These are phyloP conservation scores for Drosophila atripex DNA, from an alignment of 2,888 invertebrate genomes.

Conservation along the genomic window DNA sequence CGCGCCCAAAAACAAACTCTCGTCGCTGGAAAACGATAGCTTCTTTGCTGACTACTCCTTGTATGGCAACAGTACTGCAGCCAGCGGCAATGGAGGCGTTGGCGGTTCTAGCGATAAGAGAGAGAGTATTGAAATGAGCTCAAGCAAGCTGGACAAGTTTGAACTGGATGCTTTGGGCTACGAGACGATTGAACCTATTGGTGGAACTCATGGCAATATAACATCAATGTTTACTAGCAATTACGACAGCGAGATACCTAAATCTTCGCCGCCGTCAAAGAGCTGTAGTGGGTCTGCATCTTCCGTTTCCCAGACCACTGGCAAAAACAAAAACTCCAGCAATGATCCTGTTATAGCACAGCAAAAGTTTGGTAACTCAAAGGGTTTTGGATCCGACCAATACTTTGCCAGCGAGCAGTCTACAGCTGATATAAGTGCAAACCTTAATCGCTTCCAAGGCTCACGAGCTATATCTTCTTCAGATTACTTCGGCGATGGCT, in stretches of 20 bases:
- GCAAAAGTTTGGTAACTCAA: constrained; percentile 98
- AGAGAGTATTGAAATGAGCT: constrained; percentile 39
- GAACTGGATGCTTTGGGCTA: constrained; percentile 83
- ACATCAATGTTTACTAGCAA: constrained; percentile 82
- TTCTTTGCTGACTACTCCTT: constrained; percentile 78
- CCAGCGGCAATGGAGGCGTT: neutral
- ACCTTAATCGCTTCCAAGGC: constrained; percentile 93
- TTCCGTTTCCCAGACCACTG: constrained; percentile 16
- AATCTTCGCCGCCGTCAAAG: constrained; percentile 26
- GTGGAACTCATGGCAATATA: constrained; percentile 80
- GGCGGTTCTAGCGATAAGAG: constrained; percentile 48
- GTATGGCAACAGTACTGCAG: constrained; percentile 55
- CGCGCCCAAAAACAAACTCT: constrained; percentile 77
- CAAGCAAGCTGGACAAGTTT: constrained; percentile 77
- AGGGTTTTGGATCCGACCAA: constrained; percentile 98
- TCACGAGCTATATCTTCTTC: constrained; percentile 97
- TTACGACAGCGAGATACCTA: constrained; percentile 60
- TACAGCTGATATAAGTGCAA: constrained; percentile 82
- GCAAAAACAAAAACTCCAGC: constrained; percentile 50
- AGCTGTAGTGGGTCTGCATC: constrained; percentile 14
- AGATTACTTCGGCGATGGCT: constrained; percentile 93
- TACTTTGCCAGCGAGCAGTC: constrained; percentile 91
- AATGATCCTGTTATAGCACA: constrained; percentile 87
- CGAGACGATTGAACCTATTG: constrained; percentile 83
- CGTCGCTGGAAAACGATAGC: constrained; percentile 73